Evolutionary conservation across 2,888 invertebrate species (phyloP).

Genomic region (Monopis laevigella): DNA sequence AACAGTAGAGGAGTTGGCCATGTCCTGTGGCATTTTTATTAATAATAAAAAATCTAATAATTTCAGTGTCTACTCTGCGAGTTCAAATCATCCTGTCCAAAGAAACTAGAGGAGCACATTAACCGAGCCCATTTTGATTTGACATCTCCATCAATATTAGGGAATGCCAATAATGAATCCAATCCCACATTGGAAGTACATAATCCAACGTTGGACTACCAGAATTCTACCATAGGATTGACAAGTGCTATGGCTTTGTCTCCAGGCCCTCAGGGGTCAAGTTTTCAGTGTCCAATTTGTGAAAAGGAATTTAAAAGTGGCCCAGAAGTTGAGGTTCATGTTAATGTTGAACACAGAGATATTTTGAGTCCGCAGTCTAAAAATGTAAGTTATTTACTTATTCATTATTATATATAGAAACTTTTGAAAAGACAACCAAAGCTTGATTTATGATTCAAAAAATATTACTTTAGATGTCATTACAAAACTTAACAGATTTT

Average conservation of each 20-base stretch:
- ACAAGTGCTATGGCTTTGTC: constrained; percentile 54
- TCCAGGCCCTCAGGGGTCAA: constrained; percentile 51
- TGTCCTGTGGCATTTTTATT: no score
- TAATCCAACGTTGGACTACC: constrained; percentile 40
- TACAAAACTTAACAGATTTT: no score
- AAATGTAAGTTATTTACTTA: constrained; percentile 30
- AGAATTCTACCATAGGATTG: constrained; percentile 36
- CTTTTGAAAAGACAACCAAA: no score
- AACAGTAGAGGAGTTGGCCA: no score
- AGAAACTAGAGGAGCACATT: constrained; percentile 82
- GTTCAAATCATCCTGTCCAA: constrained; percentile 77
- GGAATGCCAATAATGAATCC: constrained; percentile 42
- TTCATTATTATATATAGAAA: not conserved
- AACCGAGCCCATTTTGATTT: constrained; percentile 86
- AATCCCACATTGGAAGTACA: constrained; percentile 29
- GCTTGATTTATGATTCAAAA: no score
- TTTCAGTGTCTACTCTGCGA: constrained; percentile 81
- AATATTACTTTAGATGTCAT: no score
- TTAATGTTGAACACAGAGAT: constrained; percentile 86
- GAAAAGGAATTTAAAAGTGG: constrained; percentile 75
- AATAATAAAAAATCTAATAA: constrained; percentile 11
- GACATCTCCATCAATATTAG: constrained; percentile 74
- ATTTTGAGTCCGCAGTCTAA: constrained; percentile 77
- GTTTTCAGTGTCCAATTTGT: constrained; percentile 83
- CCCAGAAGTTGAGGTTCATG: constrained; percentile 85